Conservation (phyloP, 2,888 invertebrate species). For the Actias luna region DNA sequence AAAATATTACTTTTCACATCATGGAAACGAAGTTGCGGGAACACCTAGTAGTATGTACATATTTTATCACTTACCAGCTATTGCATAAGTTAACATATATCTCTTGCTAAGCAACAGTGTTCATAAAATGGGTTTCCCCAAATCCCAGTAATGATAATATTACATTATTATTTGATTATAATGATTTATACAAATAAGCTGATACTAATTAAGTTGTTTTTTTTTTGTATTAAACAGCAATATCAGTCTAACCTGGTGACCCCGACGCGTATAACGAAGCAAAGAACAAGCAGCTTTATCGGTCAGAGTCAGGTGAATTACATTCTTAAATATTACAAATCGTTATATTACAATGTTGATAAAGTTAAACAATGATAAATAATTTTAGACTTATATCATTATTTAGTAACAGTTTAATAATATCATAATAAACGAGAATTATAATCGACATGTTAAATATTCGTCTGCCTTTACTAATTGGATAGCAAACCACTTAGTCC, state of each 20-base stretch:
- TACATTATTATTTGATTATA: not conserved
- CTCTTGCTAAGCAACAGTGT: not conserved
- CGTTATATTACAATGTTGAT: slow-evolving; percentile 7
- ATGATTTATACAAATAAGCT: no score
- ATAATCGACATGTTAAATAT: not conserved
- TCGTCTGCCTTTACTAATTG: not conserved
- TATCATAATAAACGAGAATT: not conserved
- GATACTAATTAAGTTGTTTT: slow-evolving; percentile 24
- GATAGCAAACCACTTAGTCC: no score
- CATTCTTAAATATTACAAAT: slow-evolving; percentile 2
- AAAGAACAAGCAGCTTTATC: slow-evolving; percentile 54
- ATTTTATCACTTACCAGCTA: not conserved
- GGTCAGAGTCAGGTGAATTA: slow-evolving; percentile 29
- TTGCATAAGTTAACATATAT: not conserved
- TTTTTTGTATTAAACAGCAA: slow-evolving; percentile 46
- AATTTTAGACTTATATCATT: not conserved
- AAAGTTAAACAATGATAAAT: not conserved
- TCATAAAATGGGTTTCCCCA: slow-evolving; percentile 13
- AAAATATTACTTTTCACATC: no score
- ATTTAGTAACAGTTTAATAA: not conserved
- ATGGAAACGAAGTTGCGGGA: no score
- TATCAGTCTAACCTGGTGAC: slow-evolving; percentile 76
- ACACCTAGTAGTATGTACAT: no score
- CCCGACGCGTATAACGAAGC: slow-evolving; percentile 68
- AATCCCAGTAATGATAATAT: slow-evolving; percentile 3